Conservation (phyloP, 2,113 vertebrate species). For the Ifrita kowaldi region DNA sequence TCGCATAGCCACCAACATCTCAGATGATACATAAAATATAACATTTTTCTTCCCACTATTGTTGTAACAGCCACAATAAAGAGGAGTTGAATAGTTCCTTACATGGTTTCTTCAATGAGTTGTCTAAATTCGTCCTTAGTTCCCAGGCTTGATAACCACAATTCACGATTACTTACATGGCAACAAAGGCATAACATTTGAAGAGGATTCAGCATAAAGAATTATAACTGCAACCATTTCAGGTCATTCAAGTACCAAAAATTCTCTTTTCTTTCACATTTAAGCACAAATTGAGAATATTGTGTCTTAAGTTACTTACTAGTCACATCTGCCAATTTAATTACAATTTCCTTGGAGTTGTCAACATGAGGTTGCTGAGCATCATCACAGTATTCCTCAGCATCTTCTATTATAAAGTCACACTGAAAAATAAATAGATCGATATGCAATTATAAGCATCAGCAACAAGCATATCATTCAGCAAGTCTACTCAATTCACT, state of each 20-base stretch:
- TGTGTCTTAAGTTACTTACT: neutral
- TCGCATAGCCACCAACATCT: neutral
- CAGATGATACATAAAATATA: neutral
- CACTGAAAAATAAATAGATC: slow-evolving; percentile 20
- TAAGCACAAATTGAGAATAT: neutral
- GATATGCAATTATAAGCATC: neutral
- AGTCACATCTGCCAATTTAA: neutral
- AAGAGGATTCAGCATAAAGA: neutral
- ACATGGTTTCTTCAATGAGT: neutral
- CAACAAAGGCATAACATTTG: neutral
- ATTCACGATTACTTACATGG: neutral
- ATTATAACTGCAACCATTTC: neutral
- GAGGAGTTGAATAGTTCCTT: neutral
- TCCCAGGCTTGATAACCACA: neutral
- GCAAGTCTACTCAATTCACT: neutral
- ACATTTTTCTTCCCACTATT: neutral
- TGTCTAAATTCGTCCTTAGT: neutral
- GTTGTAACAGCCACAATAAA: neutral
- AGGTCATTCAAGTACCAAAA: neutral
- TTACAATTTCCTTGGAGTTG: neutral
- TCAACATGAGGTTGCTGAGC: neutral
- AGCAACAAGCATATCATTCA: neutral
- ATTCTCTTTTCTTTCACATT: neutral
- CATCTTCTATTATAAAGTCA: neutral
- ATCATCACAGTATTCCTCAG: neutral